phyloP scores from a whole-genome alignment of 2,797 vertebrate species.

The Paramormyrops hopkinsi region DNA sequence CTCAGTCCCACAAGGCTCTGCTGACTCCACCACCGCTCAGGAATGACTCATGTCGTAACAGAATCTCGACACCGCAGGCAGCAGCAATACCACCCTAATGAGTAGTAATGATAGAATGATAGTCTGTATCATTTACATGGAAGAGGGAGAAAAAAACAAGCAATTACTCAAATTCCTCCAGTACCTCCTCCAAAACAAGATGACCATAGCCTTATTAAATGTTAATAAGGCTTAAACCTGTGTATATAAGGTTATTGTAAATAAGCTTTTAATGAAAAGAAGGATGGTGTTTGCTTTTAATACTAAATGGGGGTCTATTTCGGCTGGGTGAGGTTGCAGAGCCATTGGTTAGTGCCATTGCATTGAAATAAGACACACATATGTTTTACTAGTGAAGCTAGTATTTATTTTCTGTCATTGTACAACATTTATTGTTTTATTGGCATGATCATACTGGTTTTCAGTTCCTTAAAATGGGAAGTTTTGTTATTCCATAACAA shows the following conservation, averaged over 20 bases:
- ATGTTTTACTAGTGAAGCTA: background rate
- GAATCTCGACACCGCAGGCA: conserved; percentile 33
- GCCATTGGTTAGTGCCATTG: background rate
- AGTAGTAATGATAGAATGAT: conserved; percentile 29
- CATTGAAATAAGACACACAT: background rate
- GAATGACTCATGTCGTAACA: conserved; percentile 46
- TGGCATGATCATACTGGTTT: background rate
- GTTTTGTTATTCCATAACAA: no score
- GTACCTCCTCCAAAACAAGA: background rate
- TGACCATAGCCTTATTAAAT: conserved; percentile 24
- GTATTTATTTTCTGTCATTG: no score
- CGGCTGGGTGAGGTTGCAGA: background rate
- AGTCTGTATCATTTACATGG: conserved; percentile 33
- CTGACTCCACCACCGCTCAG: conserved; percentile 24
- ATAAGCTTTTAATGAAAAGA: conserved; percentile 28
- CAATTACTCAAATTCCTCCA: conserved; percentile 12
- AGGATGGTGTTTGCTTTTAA: conserved; percentile 12
- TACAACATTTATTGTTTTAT: background rate
- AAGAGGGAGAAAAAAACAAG: background rate
- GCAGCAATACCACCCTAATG: conserved; percentile 39
- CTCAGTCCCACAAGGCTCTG: background rate
- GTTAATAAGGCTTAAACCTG: conserved; percentile 17
- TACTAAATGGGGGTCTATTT: conserved; percentile 20
- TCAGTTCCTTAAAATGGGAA: background rate
- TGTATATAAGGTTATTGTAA: conserved; percentile 25